Base-by-base conservation (phyloP, 2,888 invertebrate species). In the Lacanobia wlatinum region DNA sequence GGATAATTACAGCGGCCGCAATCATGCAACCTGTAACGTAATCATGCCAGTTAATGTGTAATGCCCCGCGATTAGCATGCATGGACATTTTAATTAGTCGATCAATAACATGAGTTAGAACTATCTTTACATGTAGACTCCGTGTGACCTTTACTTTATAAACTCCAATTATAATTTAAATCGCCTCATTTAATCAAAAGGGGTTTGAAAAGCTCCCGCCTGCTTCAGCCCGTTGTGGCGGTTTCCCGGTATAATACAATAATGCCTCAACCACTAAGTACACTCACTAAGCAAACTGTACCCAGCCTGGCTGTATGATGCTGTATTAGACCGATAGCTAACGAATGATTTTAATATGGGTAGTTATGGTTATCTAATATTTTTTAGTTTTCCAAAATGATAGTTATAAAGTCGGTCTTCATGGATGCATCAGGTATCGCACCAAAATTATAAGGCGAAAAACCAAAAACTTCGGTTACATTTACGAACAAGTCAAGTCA, bases 401-500 rank as follows among this genome's bases (percentile, higher is more conserved):
- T 43, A 34, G 40, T 18, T 58, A 4, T 5, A 23, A 8, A 23
- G 1, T 46, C 28, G 21, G 23, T 46, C 4, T 28, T n/a, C 5
- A 60, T 21, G 38, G 43, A 18, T 53, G 12, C n/a, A 16, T 16
- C 38, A 12, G n/a, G 14, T 61, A 46, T 40, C 16, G 28, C 23
- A 43, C 7, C 38, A 18, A 56, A 61, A 12, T 58, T 16, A 28
- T 18, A 2, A 56, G 40, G 34, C 38, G n/a, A 28, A 52, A 46
- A 43, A 50, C n/a, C 9, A 34, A 77, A n/a, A 46, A 55, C 53
- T 16, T 60, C 48, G 10, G 28, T 55, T 21, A 23, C 18, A 23
- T 48, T 64, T 55, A 55, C 70, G 71, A 75, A 76, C 82, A 85
- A 76, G 70, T 76, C 70, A 65, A 78, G 70, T 74, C 76, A 78